phyloP scores from a whole-genome alignment of 2,113 vertebrate genomes.

The Dicrurus megarhynchus region DNA sequence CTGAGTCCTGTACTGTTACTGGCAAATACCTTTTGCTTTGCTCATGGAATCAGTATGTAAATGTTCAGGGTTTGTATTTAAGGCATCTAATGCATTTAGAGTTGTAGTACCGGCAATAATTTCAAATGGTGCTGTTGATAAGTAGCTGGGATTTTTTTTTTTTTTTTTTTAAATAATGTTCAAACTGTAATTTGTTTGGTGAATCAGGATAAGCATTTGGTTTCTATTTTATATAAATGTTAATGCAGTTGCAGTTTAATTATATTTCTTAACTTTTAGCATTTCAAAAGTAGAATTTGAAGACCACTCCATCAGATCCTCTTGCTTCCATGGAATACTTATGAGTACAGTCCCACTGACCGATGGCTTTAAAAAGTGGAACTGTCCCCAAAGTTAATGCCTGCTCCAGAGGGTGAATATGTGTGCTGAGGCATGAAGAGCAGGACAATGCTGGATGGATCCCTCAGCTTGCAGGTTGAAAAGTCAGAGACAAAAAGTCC shows the following conservation, averaged over 20 bases:
- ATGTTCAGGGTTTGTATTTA: constrained; percentile 98
- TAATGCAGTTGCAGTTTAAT: constrained; percentile 89
- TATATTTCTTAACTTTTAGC: constrained; percentile 93
- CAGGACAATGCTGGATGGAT: neutral
- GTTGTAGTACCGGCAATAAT: constrained; percentile 94
- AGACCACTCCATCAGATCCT: constrained; percentile 70
- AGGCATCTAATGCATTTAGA: constrained; percentile 98
- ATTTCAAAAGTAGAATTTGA: constrained; percentile 73
- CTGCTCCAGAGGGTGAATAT: neutral
- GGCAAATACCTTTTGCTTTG: constrained; percentile 99
- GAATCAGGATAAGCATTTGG: constrained; percentile 97
- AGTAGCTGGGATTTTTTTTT: constrained; percentile 76
- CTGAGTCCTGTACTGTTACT: constrained; percentile 99
- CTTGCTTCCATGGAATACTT: constrained; percentile 61
- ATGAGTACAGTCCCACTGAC: neutral
- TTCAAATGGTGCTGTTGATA: constrained; percentile 98
- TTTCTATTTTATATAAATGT: constrained; percentile 97
- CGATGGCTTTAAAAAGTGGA: constrained; percentile 41
- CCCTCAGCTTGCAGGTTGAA: neutral
- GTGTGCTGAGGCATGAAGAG: neutral
- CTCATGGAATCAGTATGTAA: constrained; percentile 99
- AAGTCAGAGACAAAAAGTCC: neutral
- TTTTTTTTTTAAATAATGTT: constrained; percentile 79
- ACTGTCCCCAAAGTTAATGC: constrained; percentile 38
- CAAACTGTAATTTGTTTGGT: constrained; percentile 99